Base-by-base conservation (phyloP, 2,888 invertebrate genomes). In the Cinara cedri region DNA sequence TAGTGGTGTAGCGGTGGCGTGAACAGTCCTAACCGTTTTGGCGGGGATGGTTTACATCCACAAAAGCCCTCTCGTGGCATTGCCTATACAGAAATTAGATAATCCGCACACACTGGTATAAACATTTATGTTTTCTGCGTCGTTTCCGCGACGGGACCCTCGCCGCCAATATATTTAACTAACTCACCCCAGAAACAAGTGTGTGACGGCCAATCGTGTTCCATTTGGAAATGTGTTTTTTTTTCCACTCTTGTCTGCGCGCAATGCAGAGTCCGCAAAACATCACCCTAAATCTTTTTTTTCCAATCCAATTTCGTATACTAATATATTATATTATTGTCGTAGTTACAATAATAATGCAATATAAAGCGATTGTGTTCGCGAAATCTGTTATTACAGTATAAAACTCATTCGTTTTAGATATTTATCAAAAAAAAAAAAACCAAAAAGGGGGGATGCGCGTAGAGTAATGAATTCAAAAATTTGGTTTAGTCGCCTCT, bases 221-320 rank as follows among this genome's bases (percentile, higher is more conserved):
- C 34, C 42, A 11, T 74, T 62, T 51, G 51, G 62, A 74, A 62
- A 74, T 74, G 72, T 62, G 62, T 74, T 74, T 72, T 62, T 24
- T 54, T 49, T 46, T 24, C 19, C 3, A 4, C 3, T 46, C 1
- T 6, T 1, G 14, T 9, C 14, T 19, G 34, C 34, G 6, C 34
- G 34, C 34, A 49, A 62, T 16, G 62, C 10, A 16, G 11, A n/a
- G 9, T 24, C 2, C 51, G 34, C 26, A 13, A 44, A 57, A 65
- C 75, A 21, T 54, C 75, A 21, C 65, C 75, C 75, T 55, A 75
- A 75, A 75, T 65, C 65, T 74, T 74, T 24, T 65, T n/a, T 44
- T 74, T 54, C 55, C 54, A 26, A 75, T 75, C 65, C 55, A 75
- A 75, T 75, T 75, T 26, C 55, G 55, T 54, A n/a, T n/a, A 24